Base-by-base conservation (phyloP, 2,113 vertebrate species). In the Pyrgilauda ruficollis region DNA sequence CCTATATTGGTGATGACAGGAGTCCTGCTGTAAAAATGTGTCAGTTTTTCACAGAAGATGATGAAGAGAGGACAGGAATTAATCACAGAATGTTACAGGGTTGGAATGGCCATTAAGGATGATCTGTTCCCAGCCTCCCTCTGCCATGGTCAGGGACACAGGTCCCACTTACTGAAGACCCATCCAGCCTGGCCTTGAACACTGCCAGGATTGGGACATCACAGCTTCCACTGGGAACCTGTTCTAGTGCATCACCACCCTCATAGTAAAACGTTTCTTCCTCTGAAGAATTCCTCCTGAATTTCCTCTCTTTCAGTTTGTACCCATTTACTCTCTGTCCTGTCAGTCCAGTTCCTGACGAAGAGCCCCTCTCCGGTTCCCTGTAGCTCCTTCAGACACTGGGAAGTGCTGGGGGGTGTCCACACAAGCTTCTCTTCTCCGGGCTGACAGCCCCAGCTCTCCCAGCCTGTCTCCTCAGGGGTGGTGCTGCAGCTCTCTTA, bases 1-100 rank as follows among this genome's bases (percentile, higher is more conserved):
- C 20, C 30, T 46, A 0, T n/a, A 5, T 5, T 14, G 58, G 37
- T 35, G n/a, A 8, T 67, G 13, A 21, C 41, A 16, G 19, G 61
- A 39, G 15, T 26, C 19, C 6, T 19, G 53, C 59, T 73, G 44
- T 41, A 23, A 28, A 24, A 27, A 49, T 3, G 2, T 8, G 9
- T 28, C 30, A 20, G 2, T 13, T 41, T 84, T n/a, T 30, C 30
- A 9, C 6, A 33, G 30, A 24, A 22, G 30, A 15, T 46, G 39
- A 46, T 11, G 7, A n/a, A 7, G 4, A 17, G 37, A 15, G 47
- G 31, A 6, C 30, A 11, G 6, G 8, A 27, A 7, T 66, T 37
- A 37, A 28, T 39, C 37, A 50, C 13, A 53, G 44, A 52, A 52
- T 46, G 10, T 74, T 82, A 17, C 31, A 50, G 53, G 61, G 19